These are phyloP conservation scores for Mesorhabditis sp. DNA, from an alignment of 2,888 invertebrate genomes.

Conservation along the genomic window DNA sequence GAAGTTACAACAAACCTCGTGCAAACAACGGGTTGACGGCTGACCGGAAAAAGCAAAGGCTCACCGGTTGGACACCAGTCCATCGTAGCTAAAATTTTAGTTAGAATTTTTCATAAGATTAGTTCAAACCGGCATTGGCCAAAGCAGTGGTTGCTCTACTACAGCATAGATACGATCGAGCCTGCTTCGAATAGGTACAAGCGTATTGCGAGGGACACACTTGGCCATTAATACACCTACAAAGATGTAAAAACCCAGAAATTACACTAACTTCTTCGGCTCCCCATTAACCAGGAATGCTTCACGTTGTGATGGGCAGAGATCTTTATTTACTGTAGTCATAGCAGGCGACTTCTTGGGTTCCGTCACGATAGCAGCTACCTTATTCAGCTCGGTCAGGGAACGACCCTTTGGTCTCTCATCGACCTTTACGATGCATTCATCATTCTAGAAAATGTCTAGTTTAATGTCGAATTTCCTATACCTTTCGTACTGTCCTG, in stretches of 20 bases:
- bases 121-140: conserved; percentile 20
- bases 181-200: conserved; percentile 35
- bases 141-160: conserved; percentile 18
- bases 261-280: conserved; percentile 14
- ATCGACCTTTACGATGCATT: background rate
- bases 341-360: conserved; percentile 9
- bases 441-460: conserved; percentile 11
- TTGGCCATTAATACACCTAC: conserved; percentile 30
- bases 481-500: conserved; percentile 19
- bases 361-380: background rate
- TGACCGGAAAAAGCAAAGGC: conserved; percentile 32
- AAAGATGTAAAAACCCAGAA: background rate
- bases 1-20: conserved; percentile 16
- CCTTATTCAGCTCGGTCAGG: background rate
- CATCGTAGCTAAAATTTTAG: background rate
- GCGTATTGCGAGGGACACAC: conserved; percentile 36
- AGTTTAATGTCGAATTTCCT: background rate
- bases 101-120: background rate
- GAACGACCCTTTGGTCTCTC: conserved; percentile 16
- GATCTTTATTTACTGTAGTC: conserved; percentile 13
- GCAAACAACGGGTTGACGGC: conserved; percentile 32
- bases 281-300: conserved; percentile 30
- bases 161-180: conserved; percentile 41
- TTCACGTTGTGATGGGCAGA: conserved; percentile 27
- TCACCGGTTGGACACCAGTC: conserved; percentile 34